Evolutionary conservation across 2,888 invertebrate species (phyloP).

Genomic region (Pyrrhosoma nymphula): DNA sequence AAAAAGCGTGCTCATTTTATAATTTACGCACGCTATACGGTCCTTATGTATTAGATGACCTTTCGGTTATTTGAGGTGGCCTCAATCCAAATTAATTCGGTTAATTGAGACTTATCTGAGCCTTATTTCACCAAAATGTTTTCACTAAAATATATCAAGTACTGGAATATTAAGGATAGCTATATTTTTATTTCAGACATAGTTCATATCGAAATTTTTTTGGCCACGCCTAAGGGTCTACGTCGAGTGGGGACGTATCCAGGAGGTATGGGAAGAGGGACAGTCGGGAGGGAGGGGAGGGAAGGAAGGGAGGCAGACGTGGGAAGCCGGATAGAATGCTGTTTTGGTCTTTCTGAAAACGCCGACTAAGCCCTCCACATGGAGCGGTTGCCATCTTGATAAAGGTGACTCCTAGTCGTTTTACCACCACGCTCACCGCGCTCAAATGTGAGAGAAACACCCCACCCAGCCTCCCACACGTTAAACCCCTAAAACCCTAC

Average conservation of each 20-base stretch:
- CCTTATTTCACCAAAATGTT: too few relatives aligned
- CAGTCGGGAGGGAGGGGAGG: background rate
- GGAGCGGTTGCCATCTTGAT: constrained; percentile 60
- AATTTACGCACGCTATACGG: too few relatives aligned
- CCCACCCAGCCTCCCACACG: background rate
- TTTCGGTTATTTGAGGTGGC: too few relatives aligned
- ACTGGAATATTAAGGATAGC: too few relatives aligned
- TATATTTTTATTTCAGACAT: too few relatives aligned
- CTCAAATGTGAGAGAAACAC: background rate
- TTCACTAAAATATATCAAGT: too few relatives aligned
- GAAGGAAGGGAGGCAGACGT: background rate
- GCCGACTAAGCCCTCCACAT: constrained; percentile 29
- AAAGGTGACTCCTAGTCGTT: constrained; percentile 10
- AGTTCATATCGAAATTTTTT: too few relatives aligned
- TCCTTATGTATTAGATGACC: too few relatives aligned
- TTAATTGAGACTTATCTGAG: too few relatives aligned
- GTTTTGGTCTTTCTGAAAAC: constrained; percentile 53
- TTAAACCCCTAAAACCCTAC: background rate
- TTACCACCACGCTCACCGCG: background rate
- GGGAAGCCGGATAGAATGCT: constrained; percentile 37
- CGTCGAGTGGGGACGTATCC: background rate
- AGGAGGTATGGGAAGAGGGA: background rate
- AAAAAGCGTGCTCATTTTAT: too few relatives aligned
- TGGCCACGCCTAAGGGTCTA: too few relatives aligned
- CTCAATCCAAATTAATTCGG: too few relatives aligned